Evolutionary conservation across 2,113 vertebrate genomes (phyloP).

Genomic region (Ochotona princeps): DNA sequence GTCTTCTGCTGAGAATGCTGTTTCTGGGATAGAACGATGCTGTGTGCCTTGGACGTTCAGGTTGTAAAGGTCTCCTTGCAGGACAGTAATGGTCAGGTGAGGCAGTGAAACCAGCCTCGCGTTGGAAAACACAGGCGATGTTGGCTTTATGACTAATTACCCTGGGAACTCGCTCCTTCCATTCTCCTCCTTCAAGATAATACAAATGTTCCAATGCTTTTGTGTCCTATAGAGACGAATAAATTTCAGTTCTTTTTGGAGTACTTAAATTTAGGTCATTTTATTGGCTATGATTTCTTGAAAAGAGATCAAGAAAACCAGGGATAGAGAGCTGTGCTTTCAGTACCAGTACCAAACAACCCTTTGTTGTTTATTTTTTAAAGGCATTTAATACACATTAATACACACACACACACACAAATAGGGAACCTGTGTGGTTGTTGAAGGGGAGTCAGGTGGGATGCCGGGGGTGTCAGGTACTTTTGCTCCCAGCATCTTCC

Average conservation of each 20-base stretch:
- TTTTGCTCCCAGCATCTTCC: not conserved
- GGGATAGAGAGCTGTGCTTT: not conserved
- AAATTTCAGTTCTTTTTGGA: slow-evolving; percentile 24
- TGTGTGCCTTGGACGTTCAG: not conserved
- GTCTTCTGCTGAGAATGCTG: not conserved
- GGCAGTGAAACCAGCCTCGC: not conserved
- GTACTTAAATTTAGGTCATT: not conserved
- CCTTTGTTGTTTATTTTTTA: not conserved
- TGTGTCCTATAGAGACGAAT: not conserved
- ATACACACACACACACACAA: not conserved
- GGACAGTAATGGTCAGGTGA: not conserved
- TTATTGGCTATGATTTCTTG: slow-evolving; percentile 44
- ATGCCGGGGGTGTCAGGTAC: not conserved
- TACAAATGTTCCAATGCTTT: not conserved
- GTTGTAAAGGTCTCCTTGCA: not conserved
- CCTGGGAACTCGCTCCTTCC: too few species aligned
- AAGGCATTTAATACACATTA: not conserved
- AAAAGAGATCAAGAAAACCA: slow-evolving; percentile 18
- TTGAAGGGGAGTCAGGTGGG: not conserved
- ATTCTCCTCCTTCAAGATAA: not conserved
- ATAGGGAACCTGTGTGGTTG: not conserved
- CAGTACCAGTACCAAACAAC: not conserved
- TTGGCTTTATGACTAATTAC: not conserved
- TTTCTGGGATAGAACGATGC: not conserved
- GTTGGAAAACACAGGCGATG: not conserved